These are phyloP conservation scores for Psilopogon haemacephalus DNA, from an alignment of 2,113 vertebrate species.

Conservation along the genomic window DNA sequence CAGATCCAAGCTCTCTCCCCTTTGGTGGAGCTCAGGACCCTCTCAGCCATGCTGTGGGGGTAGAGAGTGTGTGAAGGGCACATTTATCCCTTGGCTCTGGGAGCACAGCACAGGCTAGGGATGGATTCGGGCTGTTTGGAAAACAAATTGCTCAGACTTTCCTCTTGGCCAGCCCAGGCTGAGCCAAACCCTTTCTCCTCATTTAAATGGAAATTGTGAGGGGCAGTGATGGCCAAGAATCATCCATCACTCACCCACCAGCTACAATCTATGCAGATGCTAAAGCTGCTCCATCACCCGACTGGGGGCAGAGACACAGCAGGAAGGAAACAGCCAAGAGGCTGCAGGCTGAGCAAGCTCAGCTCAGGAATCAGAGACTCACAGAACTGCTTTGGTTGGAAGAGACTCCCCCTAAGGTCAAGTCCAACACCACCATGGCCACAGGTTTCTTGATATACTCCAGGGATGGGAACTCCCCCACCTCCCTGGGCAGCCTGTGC, in stretches of 20 bases:
- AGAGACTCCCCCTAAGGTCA: too few species aligned
- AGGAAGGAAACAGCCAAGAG: background rate
- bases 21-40: background rate
- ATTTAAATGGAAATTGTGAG: background rate
- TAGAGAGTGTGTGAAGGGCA: background rate
- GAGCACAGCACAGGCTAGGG: background rate
- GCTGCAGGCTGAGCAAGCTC: background rate
- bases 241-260: fast-evolving
- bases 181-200: background rate
- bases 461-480: too few species aligned
- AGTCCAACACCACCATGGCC: too few species aligned
- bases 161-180: background rate
- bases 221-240: background rate
- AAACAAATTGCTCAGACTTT: background rate
- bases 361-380: background rate
- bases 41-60: fast-evolving
- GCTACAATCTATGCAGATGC: background rate
- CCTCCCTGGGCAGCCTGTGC: too few species aligned
- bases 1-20: background rate
- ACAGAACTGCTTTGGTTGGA: too few species aligned
- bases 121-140: too few species aligned
- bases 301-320: background rate
- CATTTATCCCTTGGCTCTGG: background rate
- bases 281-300: background rate
- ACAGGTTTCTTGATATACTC: too few species aligned